Conservation (phyloP, 1,140 invertebrate genomes). For the Trichonephila inaurata region DNA sequence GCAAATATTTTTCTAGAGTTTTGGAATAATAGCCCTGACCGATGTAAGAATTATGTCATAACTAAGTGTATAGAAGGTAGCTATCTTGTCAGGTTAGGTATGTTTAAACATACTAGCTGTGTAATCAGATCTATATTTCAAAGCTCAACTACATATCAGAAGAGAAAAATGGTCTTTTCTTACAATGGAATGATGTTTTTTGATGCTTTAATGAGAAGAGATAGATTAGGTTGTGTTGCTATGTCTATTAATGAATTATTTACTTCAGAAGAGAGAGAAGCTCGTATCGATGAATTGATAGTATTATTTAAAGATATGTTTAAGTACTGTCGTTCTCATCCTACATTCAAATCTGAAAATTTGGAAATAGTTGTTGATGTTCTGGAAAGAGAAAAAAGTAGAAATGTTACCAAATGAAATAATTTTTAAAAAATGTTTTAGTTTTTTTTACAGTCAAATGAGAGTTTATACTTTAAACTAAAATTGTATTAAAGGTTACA, state of each 20-base stretch:
- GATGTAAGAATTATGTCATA: constrained; percentile 3
- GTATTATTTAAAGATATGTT: not conserved
- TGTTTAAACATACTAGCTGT: not conserved
- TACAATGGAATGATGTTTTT: not conserved
- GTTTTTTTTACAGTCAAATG: too few species aligned
- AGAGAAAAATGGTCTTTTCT: not conserved
- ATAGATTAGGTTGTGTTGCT: not conserved
- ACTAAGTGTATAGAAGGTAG: not conserved
- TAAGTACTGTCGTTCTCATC: not conserved
- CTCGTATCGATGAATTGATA: not conserved
- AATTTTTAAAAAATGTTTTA: too few species aligned
- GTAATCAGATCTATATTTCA: not conserved
- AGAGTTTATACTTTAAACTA: too few species aligned
- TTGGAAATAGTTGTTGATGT: not conserved
- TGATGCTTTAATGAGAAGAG: not conserved
- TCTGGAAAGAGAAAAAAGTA: not conserved
- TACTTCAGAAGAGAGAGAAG: not conserved
- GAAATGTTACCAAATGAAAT: not conserved
- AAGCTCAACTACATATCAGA: not conserved
- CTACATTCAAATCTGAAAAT: not conserved
- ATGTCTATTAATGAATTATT: not conserved
- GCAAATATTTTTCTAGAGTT: not conserved
- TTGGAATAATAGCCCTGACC: not conserved
- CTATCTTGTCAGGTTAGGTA: not conserved
- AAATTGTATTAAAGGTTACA: too few species aligned